A percentile compares a stretch with the other conserved stretches of the same genome.
phyloP scores from a whole-genome alignment of 2,797 vertebrate genomes.

The Chaetodon trifasciatus region DNA sequence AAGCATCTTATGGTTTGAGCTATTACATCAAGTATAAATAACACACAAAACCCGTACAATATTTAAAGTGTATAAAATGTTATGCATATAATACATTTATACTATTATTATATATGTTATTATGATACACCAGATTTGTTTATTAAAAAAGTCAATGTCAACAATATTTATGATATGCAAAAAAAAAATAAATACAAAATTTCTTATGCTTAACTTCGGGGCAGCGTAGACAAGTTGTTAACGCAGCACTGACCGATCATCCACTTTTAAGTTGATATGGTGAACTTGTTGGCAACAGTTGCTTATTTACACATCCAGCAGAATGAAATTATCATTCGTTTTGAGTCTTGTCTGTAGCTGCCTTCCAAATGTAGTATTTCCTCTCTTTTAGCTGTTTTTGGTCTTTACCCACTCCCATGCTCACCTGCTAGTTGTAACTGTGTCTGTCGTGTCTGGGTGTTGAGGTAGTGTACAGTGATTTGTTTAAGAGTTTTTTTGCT shows the following conservation, averaged over 20 bases:
- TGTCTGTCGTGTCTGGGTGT: neutral
- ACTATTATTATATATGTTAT: neutral
- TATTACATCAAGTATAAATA: constrained; percentile 9
- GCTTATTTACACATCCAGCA: neutral
- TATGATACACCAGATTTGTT: neutral
- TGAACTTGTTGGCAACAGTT: neutral
- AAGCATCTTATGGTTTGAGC: neutral
- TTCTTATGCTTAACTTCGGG: neutral
- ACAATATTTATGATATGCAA: neutral
- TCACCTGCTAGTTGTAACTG: neutral
- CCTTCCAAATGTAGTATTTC: neutral
- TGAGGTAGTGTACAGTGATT: neutral
- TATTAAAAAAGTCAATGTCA: neutral
- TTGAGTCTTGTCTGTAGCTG: neutral
- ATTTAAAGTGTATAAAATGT: no score
- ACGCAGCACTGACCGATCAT: no score
- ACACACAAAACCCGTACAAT: neutral
- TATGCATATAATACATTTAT: neutral
- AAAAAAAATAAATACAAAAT: no score
- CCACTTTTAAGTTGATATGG: no score
- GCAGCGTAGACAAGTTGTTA: neutral
- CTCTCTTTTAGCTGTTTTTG: neutral
- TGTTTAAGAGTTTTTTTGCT: neutral
- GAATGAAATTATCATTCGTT: neutral
- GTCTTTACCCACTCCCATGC: neutral